Conservation (phyloP, 2,797 vertebrate species). For the Onychomys torridus region DNA sequence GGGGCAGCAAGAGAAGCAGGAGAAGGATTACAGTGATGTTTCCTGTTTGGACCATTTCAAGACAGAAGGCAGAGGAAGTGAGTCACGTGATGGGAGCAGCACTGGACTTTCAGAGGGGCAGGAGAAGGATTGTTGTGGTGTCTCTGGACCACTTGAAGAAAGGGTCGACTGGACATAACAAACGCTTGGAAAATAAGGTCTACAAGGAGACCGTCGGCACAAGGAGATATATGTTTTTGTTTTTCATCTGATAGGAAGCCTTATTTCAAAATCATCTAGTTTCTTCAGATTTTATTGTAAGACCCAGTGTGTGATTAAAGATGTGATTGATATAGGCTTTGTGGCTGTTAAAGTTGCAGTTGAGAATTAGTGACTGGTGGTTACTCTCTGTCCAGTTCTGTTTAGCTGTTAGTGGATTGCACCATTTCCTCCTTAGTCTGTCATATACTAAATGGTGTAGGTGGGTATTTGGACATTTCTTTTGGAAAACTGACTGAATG, state of each 20-base stretch:
- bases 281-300: background rate
- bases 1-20: background rate
- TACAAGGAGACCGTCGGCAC: background rate
- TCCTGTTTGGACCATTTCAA: background rate
- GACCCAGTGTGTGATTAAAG: background rate
- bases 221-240: background rate
- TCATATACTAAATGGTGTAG: background rate
- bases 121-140: background rate
- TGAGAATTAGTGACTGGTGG: background rate
- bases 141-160: background rate
- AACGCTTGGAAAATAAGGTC: background rate
- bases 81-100: no score
- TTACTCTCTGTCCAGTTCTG: background rate
- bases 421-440: background rate
- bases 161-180: background rate
- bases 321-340: background rate
- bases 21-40: background rate
- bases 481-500: background rate
- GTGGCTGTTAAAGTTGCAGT: background rate
- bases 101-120: background rate
- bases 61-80: background rate
- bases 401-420: background rate
- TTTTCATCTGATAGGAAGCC: background rate
- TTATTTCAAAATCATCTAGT: conserved; percentile 1
- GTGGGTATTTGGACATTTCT: background rate